Evolutionary conservation across 2,113 vertebrate species (phyloP), one percentile per base, ranked within the genome.

Genomic region (Xiphophorus couchianus): DNA sequence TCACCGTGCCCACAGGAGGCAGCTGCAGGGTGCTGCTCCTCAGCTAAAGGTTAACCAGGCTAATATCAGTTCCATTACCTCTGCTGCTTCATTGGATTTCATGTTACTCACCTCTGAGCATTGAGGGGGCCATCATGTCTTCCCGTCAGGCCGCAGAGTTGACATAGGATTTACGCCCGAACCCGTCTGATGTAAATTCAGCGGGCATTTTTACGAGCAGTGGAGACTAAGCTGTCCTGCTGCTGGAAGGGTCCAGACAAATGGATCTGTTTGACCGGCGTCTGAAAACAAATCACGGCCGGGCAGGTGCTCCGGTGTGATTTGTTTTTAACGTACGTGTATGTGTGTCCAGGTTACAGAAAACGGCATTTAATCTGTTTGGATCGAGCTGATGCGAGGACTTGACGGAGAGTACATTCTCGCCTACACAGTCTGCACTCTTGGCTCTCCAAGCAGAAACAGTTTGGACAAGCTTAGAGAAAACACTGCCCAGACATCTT

Each of bases 201-300:
- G 30, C n/a, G 39, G 86, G 74, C 73, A 80, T 91, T 93, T 95
- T 94, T 93, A 94, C 94, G 90, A 92, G 84, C 71, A 86, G 64
- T 77, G 71, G 74, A 80, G 35, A 82, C 66, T 31, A 78, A 70
- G 72, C 62, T 37, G 67, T 42, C 89, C 76, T 67, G 89, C 84
- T 90, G 71, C 80, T 86, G 86, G 81, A 88, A 85, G 85, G 88
- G 19, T 2, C 22, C 58, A 90, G 89, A 92, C 90, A 91, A 93
- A 92, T 87, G 78, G 85, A 80, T 89, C 85, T 82, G 89, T 84
- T 85, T 80, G 82, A 82, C 86, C 80, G 90, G 85, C 64, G 82
- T 91, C 84, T 82, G 92, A 77, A 93, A 91, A 94, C 93, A 94
- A 93, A 94, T 95, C 91, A 91, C 42, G 71, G 68, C 31, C 81